Evolutionary conservation across 2,797 vertebrate genomes (phyloP).

Genomic region (Sebastes oblongus): DNA sequence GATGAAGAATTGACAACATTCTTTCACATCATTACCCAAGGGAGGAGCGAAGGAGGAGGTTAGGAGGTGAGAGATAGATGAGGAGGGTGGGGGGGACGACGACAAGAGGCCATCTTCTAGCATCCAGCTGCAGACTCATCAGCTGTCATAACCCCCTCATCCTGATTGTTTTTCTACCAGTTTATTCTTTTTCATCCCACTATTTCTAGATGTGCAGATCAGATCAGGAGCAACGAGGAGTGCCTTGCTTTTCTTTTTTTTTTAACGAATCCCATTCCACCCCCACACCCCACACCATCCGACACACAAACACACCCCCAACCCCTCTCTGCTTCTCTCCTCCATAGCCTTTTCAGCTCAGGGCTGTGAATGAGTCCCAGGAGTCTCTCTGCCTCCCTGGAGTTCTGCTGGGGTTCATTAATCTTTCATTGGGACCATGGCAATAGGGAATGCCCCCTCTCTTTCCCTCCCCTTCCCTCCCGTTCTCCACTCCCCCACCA

Average conservation of each 20-base stretch:
- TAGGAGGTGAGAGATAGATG: slow-evolving; percentile 56
- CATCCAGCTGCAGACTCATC: slow-evolving; percentile 60
- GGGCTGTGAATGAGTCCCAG: slow-evolving; percentile 84
- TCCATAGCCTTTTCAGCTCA: slow-evolving; percentile 79
- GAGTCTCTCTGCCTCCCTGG: slow-evolving; percentile 83
- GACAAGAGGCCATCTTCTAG: slow-evolving; percentile 35
- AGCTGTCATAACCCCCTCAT: slow-evolving; percentile 63
- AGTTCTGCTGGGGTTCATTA: slow-evolving; percentile 86
- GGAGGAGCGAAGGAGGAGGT: slow-evolving; percentile 72
- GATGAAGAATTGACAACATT: slow-evolving; percentile 85
- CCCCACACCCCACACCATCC: neutral
- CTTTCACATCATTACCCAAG: slow-evolving; percentile 86
- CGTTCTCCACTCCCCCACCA: slow-evolving; percentile 21
- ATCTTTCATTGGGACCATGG: slow-evolving; percentile 87
- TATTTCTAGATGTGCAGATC: slow-evolving; percentile 53
- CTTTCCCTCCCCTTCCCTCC: neutral
- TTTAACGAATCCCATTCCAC: slow-evolving; percentile 70
- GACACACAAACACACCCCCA: slow-evolving; percentile 18
- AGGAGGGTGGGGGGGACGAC: neutral
- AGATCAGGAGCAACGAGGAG: slow-evolving; percentile 56
- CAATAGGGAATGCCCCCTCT: slow-evolving; percentile 73
- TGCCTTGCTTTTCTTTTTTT: slow-evolving; percentile 52
- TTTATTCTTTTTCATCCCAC: slow-evolving; percentile 33
- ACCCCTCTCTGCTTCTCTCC: slow-evolving; percentile 43
- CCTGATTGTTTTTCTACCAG: slow-evolving; percentile 25